Evolutionary conservation across 2,888 invertebrate species (phyloP).

Genomic region (Lochmaea crataegi): DNA sequence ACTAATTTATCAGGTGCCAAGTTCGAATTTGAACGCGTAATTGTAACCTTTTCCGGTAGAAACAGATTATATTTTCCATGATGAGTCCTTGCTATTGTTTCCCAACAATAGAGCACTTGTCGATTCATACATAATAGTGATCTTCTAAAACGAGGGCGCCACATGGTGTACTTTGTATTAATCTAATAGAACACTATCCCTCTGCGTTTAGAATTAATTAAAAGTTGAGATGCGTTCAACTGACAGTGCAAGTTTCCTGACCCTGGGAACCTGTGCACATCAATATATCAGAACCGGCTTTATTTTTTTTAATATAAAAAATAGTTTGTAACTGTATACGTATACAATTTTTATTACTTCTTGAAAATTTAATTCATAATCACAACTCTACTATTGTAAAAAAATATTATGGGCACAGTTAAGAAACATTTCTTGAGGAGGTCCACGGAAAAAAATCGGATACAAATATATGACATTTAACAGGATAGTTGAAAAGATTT

Average conservation of each 20-base stretch:
- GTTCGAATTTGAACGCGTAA: constrained; percentile 57
- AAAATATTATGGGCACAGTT: too few species aligned
- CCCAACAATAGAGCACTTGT: constrained; percentile 57
- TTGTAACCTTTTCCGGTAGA: constrained; percentile 58
- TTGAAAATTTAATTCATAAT: too few species aligned
- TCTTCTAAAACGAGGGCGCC: constrained; percentile 57
- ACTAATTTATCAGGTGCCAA: constrained; percentile 62
- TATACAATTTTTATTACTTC: neutral
- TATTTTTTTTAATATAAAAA: neutral
- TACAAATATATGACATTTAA: too few species aligned
- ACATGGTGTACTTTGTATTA: constrained; percentile 59
- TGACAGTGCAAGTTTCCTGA: constrained; percentile 44
- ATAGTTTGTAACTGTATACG: neutral
- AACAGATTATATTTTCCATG: constrained; percentile 57
- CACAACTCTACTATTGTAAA: too few species aligned
- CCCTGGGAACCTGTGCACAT: constrained; percentile 45
- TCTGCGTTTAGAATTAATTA: constrained; percentile 60
- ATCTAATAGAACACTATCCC: constrained; percentile 60
- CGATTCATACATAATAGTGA: constrained; percentile 53
- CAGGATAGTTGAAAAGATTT: too few species aligned
- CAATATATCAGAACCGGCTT: constrained; percentile 22
- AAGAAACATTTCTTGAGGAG: too few species aligned
- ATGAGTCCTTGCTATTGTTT: constrained; percentile 59
- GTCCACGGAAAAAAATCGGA: too few species aligned
- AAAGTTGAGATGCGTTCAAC: constrained; percentile 56